Percentiles rank a stretch among this genome's conserved stretches.
Evolutionary conservation across 2,888 invertebrate genomes (phyloP).

Genomic region (Eurytoma californica): DNA sequence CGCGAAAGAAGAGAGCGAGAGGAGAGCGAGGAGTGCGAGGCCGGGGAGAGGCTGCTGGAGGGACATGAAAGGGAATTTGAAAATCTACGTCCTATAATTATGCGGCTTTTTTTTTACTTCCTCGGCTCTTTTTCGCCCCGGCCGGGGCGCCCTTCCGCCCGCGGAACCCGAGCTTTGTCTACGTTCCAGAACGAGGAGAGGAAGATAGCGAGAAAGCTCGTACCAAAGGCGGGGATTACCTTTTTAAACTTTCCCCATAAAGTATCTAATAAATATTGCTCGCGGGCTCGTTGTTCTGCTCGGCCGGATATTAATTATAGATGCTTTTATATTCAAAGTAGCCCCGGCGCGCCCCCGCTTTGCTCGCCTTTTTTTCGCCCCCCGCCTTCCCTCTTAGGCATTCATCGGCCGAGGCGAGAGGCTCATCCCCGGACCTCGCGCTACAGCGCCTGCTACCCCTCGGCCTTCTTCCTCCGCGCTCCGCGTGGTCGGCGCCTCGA

Average conservation of each 20-base stretch:
- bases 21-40: neutral
- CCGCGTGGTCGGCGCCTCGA: neutral
- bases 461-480: neutral
- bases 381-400: conserved; percentile 28
- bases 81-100: conserved; percentile 57
- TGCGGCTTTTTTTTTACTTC: conserved; percentile 47
- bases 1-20: conserved; percentile 45
- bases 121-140: conserved; percentile 36
- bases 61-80: conserved; percentile 56
- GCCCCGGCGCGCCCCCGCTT: conserved; percentile 49
- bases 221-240: conserved; percentile 64
- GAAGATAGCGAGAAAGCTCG: conserved; percentile 53
- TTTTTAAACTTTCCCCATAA: conserved; percentile 71
- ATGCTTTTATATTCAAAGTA: conserved; percentile 71
- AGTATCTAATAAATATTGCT: conserved; percentile 70
- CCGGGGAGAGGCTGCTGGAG: neutral
- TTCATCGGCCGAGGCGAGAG: conserved; percentile 22
- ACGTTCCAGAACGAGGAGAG: conserved; percentile 53
- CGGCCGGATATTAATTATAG: conserved; percentile 69
- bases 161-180: conserved; percentile 58
- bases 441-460: conserved; percentile 38
- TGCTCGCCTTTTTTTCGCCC: conserved; percentile 27
- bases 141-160: conserved; percentile 27
- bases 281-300: conserved; percentile 63
- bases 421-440: conserved; percentile 26